These are phyloP conservation scores for Xestia xanthographa DNA, from an alignment of 2,888 invertebrate genomes.

Conservation along the genomic window DNA sequence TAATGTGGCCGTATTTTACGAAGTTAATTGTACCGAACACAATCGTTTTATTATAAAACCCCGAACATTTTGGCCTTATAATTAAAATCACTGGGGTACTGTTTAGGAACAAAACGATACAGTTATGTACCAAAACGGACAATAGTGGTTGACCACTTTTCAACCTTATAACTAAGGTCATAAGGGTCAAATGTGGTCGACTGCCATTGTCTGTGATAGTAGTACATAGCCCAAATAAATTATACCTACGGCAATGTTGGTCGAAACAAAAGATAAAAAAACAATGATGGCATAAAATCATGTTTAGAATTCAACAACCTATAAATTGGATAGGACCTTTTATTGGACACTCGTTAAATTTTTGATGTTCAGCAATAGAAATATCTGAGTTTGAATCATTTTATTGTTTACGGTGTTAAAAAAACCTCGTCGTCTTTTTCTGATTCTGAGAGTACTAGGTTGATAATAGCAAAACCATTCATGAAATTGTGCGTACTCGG, in stretches of 20 bases:
- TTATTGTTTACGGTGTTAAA: not conserved
- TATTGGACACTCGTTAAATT: not conserved
- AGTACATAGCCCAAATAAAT: constrained; percentile 51
- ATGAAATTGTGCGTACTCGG: not conserved
- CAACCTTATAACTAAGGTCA: not conserved
- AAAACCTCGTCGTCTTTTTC: not conserved
- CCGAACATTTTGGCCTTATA: constrained; percentile 48
- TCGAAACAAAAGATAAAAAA: constrained; percentile 54
- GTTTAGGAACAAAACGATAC: constrained; percentile 55
- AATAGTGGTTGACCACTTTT: not conserved
- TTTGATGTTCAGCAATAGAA: constrained; percentile 2
- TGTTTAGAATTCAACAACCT: constrained; percentile 33
- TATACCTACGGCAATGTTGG: constrained; percentile 35
- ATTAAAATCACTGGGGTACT: constrained; percentile 62
- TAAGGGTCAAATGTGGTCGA: not conserved
- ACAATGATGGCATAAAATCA: constrained; percentile 25
- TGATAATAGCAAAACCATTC: not conserved
- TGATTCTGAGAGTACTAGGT: not conserved
- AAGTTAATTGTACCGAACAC: constrained; percentile 42
- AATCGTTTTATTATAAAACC: constrained; percentile 50
- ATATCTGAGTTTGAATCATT: constrained; percentile 3
- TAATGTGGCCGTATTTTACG: constrained; percentile 45
- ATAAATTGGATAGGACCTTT: not conserved
- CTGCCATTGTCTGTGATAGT: not conserved
- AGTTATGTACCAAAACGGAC: constrained; percentile 19